A percentile compares a stretch with the other conserved stretches of the same genome.
phyloP scores from a whole-genome alignment of 2,113 vertebrate genomes.

The Acanthisitta chloris region DNA sequence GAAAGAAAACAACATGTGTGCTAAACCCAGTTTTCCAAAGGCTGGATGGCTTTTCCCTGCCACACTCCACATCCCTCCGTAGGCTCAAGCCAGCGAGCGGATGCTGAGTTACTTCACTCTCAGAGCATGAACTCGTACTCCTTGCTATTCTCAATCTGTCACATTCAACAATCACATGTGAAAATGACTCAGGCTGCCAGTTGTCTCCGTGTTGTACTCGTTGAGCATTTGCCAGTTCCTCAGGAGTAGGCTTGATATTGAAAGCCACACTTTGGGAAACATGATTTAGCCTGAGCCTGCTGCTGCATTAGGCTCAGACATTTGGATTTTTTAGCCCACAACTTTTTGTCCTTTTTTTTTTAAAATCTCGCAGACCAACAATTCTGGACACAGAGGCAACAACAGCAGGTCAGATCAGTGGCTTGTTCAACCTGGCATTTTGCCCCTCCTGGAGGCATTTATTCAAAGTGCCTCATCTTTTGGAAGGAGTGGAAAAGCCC shows the following conservation, averaged over 20 bases:
- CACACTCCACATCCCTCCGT: neutral
- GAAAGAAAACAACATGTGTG: neutral
- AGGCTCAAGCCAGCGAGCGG: neutral
- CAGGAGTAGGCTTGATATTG: conserved; percentile 24
- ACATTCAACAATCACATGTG: conserved; percentile 50
- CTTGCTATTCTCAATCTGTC: conserved; percentile 61
- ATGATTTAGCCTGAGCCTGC: neutral
- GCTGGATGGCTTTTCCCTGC: neutral
- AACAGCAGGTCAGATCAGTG: neutral
- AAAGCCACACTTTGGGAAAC: neutral
- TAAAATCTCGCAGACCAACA: neutral
- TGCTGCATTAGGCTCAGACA: neutral
- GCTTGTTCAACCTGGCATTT: neutral
- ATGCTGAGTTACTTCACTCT: conserved; percentile 22
- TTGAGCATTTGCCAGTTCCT: conserved; percentile 59
- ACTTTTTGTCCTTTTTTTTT: neutral
- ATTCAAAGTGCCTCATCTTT: neutral
- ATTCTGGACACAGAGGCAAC: neutral
- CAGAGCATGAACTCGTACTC: conserved; percentile 49
- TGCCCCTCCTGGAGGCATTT: neutral
- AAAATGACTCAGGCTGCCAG: conserved; percentile 55
- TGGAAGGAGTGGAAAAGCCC: neutral
- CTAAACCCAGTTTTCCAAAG: neutral
- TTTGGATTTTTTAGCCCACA: neutral
- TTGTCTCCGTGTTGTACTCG: conserved; percentile 17